Base-by-base conservation (phyloP, 1,140 invertebrate genomes). In the Pachyrhynchus sulphureomaculatus region DNA sequence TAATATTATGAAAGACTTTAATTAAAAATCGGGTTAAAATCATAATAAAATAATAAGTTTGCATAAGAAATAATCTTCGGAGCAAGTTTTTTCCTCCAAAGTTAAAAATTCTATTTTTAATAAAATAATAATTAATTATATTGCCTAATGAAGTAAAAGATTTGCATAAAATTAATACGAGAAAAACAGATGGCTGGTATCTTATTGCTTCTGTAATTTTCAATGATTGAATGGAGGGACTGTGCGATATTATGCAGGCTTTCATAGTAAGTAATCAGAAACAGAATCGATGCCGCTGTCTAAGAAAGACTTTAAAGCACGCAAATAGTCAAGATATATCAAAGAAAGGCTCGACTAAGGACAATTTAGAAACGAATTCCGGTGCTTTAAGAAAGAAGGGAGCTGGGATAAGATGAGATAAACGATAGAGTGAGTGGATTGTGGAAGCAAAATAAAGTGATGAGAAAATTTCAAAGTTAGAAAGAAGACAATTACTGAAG, bases 261-360 rank as follows among this genome's bases (percentile, higher is more conserved):
- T 68, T 63, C 29, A 37, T 44, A 49, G 58, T 67, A 64, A 58
- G 60, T 67, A 67, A 67, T 65, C 65, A 56, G 62, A 60, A 66
- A 62, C 62, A 65, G 58, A 68, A 69, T 69, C 68, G 68, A 69
- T 68, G 63, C 59, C 54, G 51, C 42, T 66, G 61, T 65, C 60
- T 55, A 66, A 54, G 51, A 53, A 59, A 52, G 66, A 69, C 57
- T 69, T 69, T 69, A 70, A 70, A 70, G 67, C 61, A 68, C 68
- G 68, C 68, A 70, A 70, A 70, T 70, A 68, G 68, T 67, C 61
- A 62, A 66, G 66, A 70, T 70, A 70, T 70, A 70, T 70, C 68
- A 70, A 68, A 70, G 68, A 65, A 68, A 68, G 49, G 60, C 66
- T 67, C 65, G 64, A 49, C 65, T 70, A 66, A 66, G 60, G 68